phyloP scores from a whole-genome alignment of 2,888 invertebrate genomes.

The Cataglyphis albicans region DNA sequence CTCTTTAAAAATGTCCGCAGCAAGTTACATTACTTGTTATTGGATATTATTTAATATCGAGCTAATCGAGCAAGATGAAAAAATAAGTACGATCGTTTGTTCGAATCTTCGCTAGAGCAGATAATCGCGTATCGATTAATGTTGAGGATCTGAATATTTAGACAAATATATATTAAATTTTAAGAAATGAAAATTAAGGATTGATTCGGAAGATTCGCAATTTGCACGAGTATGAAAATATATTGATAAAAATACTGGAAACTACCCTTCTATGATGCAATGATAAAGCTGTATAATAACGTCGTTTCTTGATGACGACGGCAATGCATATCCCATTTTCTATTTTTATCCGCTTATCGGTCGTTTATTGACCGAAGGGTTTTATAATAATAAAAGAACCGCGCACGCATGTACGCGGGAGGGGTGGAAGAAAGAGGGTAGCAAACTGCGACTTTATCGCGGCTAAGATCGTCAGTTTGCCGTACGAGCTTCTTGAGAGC shows the following conservation, averaged over 20 bases:
- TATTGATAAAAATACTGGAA: background rate
- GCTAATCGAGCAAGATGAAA: background rate
- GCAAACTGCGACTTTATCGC: slow-evolving; percentile 32
- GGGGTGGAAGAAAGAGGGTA: slow-evolving; percentile 14
- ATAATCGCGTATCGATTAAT: background rate
- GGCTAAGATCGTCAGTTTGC: slow-evolving; percentile 64
- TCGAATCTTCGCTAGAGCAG: background rate
- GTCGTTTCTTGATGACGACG: slow-evolving; percentile 9
- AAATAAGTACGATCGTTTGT: background rate
- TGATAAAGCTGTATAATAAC: background rate
- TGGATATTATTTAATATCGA: background rate
- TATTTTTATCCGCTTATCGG: slow-evolving; percentile 39
- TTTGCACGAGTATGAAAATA: background rate
- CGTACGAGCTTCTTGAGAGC: slow-evolving; percentile 68
- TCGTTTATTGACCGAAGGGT: slow-evolving; percentile 31
- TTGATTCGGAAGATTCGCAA: background rate
- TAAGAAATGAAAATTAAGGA: background rate
- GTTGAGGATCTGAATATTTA: background rate
- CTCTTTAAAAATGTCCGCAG: background rate
- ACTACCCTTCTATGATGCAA: background rate
- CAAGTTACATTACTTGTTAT: background rate
- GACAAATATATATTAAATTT: background rate
- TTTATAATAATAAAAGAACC: slow-evolving; percentile 56
- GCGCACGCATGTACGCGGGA: background rate
- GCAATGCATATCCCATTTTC: slow-evolving; percentile 32